These are phyloP conservation scores for Eulimnadia texana DNA, from an alignment of 1,140 invertebrate species.

Conservation along the genomic window DNA sequence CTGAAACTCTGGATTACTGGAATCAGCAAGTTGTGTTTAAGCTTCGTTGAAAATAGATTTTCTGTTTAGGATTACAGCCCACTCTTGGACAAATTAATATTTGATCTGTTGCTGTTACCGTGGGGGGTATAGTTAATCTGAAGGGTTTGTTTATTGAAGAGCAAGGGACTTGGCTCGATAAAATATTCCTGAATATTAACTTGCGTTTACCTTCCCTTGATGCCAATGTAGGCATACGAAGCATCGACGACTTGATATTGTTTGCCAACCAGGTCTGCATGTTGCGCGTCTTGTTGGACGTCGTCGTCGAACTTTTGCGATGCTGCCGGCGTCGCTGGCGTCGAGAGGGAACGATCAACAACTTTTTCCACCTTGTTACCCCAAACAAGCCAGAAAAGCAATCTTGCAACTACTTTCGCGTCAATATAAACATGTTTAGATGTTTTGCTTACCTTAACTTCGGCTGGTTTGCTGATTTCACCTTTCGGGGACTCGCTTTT, in stretches of 20 bases:
- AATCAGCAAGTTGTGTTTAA: not conserved
- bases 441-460: not conserved
- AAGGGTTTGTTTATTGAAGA: slow-evolving; percentile 1
- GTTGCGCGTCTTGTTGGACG: not conserved
- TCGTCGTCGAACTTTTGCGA: too few relatives aligned
- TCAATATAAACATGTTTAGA: too few relatives aligned
- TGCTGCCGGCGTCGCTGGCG: not conserved
- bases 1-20: not conserved
- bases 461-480: not conserved
- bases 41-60: not conserved
- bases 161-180: too few relatives aligned
- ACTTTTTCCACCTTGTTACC: not conserved
- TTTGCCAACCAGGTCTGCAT: not conserved
- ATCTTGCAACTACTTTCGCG: too few relatives aligned
- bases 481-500: not conserved
- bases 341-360: not conserved
- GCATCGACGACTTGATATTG: slow-evolving; percentile 43
- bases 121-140: not conserved
- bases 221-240: slow-evolving; percentile 49
- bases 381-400: too few relatives aligned
- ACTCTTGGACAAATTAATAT: not conserved
- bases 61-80: slow-evolving; percentile 4
- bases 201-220: slow-evolving; percentile 48
- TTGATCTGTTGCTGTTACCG: not conserved
- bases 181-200: too few relatives aligned